Conservation (phyloP, 2,113 vertebrate genomes). For the Trichechus manatus region DNA sequence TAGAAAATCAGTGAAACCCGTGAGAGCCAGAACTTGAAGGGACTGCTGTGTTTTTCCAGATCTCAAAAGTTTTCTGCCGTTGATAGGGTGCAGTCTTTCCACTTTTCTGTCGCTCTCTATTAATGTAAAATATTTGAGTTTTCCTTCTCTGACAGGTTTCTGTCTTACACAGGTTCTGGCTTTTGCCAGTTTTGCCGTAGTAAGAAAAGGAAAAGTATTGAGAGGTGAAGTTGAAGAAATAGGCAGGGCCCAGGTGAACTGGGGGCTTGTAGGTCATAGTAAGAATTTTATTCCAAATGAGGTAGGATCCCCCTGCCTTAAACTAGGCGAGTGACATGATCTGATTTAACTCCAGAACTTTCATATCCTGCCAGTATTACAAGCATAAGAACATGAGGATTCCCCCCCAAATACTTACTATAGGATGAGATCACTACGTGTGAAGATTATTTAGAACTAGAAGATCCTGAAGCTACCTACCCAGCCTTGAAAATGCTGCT, state of each 20-base stretch:
- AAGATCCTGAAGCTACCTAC: neutral
- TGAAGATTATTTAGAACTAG: neutral
- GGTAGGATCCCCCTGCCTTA: neutral
- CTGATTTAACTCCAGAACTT: neutral
- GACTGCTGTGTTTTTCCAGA: too few relatives aligned
- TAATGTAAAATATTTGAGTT: too few relatives aligned
- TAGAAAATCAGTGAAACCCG: neutral
- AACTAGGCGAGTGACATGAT: neutral
- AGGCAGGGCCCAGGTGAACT: neutral
- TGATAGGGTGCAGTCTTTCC: too few relatives aligned
- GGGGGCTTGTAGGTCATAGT: neutral
- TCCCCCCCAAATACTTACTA: neutral
- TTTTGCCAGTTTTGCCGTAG: too few relatives aligned
- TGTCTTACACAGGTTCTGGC: too few relatives aligned
- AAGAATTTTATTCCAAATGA: neutral
- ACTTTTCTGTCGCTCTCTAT: too few relatives aligned
- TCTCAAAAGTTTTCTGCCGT: too few relatives aligned
- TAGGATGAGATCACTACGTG: neutral
- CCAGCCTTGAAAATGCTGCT: neutral
- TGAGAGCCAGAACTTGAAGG: too few relatives aligned
- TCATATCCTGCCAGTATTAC: neutral
- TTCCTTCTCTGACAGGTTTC: too few relatives aligned
- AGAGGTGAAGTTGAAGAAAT: neutral
- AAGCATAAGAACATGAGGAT: neutral
- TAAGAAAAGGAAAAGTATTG: neutral